These are phyloP conservation scores for Tiliacea citrago DNA, from an alignment of 2,888 invertebrate genomes.

Conservation along the genomic window DNA sequence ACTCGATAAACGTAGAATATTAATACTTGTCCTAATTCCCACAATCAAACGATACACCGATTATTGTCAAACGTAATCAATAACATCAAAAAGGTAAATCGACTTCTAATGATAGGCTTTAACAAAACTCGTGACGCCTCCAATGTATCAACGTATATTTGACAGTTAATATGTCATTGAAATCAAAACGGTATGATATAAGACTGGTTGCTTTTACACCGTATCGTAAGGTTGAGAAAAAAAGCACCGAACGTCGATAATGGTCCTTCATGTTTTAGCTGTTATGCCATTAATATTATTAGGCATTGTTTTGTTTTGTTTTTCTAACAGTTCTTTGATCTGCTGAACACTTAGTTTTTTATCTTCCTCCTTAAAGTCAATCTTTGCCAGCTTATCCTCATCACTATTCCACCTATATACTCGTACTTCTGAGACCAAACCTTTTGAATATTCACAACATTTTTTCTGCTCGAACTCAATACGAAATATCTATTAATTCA, in stretches of 20 bases:
- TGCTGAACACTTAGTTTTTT: background rate
- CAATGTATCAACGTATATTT: conserved; percentile 76
- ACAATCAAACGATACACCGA: conserved; percentile 75
- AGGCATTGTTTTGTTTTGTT: conserved; percentile 37
- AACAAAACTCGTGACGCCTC: conserved; percentile 83
- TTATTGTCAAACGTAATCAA: conserved; percentile 85
- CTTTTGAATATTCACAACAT: background rate
- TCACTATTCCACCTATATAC: background rate
- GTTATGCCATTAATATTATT: conserved; percentile 55
- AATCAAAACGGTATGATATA: conserved; percentile 77
- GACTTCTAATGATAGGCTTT: conserved; percentile 83
- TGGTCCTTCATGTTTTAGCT: conserved; percentile 51
- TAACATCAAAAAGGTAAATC: conserved; percentile 80
- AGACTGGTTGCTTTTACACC: conserved; percentile 74
- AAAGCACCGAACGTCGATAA: conserved; percentile 31
- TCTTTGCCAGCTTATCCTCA: background rate
- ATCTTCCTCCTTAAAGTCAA: background rate
- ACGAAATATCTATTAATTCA: background rate
- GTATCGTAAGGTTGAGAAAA: conserved; percentile 66
- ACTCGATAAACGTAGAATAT: conserved; percentile 63
- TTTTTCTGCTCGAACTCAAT: background rate
- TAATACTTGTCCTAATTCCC: conserved; percentile 74
- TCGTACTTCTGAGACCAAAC: background rate
- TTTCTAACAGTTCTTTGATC: background rate
- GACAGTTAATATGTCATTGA: conserved; percentile 86